Percentiles rank a stretch among this genome's conserved stretches.
These are phyloP conservation scores for Drosophila burlai DNA, from an alignment of 1,140 invertebrate genomes.

Conservation along the genomic window DNA sequence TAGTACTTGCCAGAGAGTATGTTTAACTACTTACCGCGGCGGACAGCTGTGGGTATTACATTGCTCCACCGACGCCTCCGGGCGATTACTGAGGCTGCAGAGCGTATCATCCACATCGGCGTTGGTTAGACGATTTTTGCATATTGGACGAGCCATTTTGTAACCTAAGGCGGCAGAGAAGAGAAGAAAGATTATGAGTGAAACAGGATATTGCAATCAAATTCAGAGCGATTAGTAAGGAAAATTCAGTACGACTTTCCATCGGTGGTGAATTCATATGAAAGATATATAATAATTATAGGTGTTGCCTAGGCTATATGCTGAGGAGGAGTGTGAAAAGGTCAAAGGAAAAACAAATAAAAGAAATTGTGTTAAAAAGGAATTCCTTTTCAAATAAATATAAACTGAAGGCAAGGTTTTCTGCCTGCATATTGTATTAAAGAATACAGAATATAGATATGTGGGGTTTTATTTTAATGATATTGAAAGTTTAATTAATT, in stretches of 20 bases:
- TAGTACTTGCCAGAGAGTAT: slow-evolving; percentile 21
- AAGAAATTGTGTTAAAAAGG: not conserved
- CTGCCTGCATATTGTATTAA: too few species aligned
- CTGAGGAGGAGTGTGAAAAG: not conserved
- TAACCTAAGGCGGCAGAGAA: slow-evolving; percentile 88
- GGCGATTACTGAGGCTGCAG: slow-evolving; percentile 91
- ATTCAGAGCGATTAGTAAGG: too few species aligned
- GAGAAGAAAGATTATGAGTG: slow-evolving; percentile 10
- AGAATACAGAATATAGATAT: too few species aligned
- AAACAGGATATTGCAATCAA: too few species aligned
- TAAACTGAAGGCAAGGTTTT: too few species aligned
- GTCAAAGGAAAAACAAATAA: not conserved
- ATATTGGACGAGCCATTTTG: slow-evolving; percentile 92
- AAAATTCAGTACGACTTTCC: too few species aligned
- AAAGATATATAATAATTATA: slow-evolving; percentile 58
- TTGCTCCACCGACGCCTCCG: slow-evolving; percentile 90
- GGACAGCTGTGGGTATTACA: slow-evolving; percentile 95
- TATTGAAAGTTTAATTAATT: too few species aligned
- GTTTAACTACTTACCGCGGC: slow-evolving; percentile 90
- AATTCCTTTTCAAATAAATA: not conserved
- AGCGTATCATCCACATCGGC: slow-evolving; percentile 91
- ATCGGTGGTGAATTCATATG: too few species aligned
- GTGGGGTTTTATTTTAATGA: too few species aligned
- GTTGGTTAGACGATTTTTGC: slow-evolving; percentile 90
- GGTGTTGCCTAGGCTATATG: not conserved